phyloP scores from a whole-genome alignment of 2,113 vertebrate species.

The Oryctolagus cuniculus region mOryCun1.1 NC_091434.1:118046001-118046500 shows the following conservation, averaged over 20 bases:
- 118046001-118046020: no score
- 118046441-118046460: background rate
- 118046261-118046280: conserved; percentile 32
- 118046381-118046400: background rate
- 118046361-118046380: background rate
- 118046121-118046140: background rate
- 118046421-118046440: background rate
- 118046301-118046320: background rate
- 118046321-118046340: background rate
- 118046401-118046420: background rate
- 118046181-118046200: background rate
- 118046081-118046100: no score
- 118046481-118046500: background rate
- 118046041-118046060: no score
- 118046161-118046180: rapidly evolving
- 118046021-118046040: no score
- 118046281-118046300: background rate
- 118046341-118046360: background rate
- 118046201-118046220: background rate
- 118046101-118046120: background rate
- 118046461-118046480: background rate
- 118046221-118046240: background rate
- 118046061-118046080: no score
- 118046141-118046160: background rate
- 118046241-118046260: background rate